These are phyloP conservation scores for Drosophila sp. DNA, from an alignment of 1,140 invertebrate genomes.

Conservation along the genomic window DNA sequence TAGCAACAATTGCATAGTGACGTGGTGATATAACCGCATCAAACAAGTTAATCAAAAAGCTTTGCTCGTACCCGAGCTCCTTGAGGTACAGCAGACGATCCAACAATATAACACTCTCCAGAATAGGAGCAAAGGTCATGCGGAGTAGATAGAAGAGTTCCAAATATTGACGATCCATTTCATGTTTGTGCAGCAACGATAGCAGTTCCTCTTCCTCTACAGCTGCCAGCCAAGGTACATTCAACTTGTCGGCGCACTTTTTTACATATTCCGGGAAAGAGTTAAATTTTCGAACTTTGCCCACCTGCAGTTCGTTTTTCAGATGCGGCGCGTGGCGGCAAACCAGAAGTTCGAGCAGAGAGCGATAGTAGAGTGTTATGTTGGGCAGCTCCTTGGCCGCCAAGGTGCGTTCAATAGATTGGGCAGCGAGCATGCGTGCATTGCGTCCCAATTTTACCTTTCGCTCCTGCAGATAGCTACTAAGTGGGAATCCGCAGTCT, in stretches of 20 bases:
- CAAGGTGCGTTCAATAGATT: slow-evolving; percentile 89
- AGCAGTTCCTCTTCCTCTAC: slow-evolving; percentile 84
- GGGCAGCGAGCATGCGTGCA: slow-evolving; percentile 92
- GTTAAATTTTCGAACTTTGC: slow-evolving; percentile 85
- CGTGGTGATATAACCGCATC: slow-evolving; percentile 91
- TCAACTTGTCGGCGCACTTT: slow-evolving; percentile 85
- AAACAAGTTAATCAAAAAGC: slow-evolving; percentile 90
- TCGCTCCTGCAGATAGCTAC: slow-evolving; percentile 86
- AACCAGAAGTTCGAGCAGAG: slow-evolving; percentile 89
- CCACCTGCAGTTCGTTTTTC: slow-evolving; percentile 72
- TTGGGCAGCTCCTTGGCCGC: slow-evolving; percentile 86
- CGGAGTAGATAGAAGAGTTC: slow-evolving; percentile 93
- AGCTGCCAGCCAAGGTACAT: slow-evolving; percentile 54
- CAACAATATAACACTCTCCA: slow-evolving; percentile 93
- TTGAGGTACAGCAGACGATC: slow-evolving; percentile 93
- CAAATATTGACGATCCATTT: slow-evolving; percentile 87
- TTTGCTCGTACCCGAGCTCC: slow-evolving; percentile 88
- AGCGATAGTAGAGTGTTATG: slow-evolving; percentile 89
- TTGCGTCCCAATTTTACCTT: slow-evolving; percentile 89
- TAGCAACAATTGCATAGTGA: slow-evolving; percentile 89
- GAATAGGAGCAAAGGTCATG: slow-evolving; percentile 91
- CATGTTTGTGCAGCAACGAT: slow-evolving; percentile 85
- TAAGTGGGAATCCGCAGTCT: slow-evolving; percentile 88
- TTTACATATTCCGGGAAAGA: slow-evolving; percentile 88
- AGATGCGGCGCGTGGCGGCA: slow-evolving; percentile 78